Base-by-base conservation (phyloP, 2,797 vertebrate genomes). In the Danio kyathit region DNA sequence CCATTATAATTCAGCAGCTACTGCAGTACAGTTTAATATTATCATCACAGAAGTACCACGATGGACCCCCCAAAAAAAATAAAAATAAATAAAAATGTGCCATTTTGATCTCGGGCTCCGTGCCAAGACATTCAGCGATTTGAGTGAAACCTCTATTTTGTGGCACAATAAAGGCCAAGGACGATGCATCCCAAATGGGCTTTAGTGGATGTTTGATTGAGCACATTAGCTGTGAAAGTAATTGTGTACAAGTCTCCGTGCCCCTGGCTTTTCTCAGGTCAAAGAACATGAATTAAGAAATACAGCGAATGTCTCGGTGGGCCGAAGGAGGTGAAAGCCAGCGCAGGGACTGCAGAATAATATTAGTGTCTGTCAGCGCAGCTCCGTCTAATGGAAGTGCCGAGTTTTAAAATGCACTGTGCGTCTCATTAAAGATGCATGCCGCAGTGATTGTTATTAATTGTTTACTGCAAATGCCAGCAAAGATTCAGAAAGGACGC, bases 121-220 rank as follows among this genome's bases (percentile, higher is more conserved):
- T 40, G 48, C 43, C 59, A 67, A 17, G 21, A 41, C 59, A 67
- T 59, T 72, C 65, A 56, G 5, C 12, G 46, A 51, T 75, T 78
- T 54, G 29, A 12, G 52, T 48, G 40, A 43, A 52, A 52, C 74
- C 43, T 80, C 80, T 54, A 81, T 84, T 82, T 83, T 29, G 75
- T 79, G 76, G 76, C 51, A 65, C 73, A 82, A 70, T 81, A 74
- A 80, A 70, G 43, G 60, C 21, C 71, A 74, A 76, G 74, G 60
- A 60, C 17, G 51, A 46, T 70, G 61, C 83, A 75, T 83, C 67
- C 21, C 66, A 82, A 85, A 85, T 85, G 71, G 70, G 41, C 40
- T 76, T 80, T 54, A 76, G 74, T 78, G 66, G 61, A 60, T 52
- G 66, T 86, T 84, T 79, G 77, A 85, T 76, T 75, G 70, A 84